Evolutionary conservation across 2,888 invertebrate genomes (phyloP).

Genomic region (Ariolimax columbianus): DNA sequence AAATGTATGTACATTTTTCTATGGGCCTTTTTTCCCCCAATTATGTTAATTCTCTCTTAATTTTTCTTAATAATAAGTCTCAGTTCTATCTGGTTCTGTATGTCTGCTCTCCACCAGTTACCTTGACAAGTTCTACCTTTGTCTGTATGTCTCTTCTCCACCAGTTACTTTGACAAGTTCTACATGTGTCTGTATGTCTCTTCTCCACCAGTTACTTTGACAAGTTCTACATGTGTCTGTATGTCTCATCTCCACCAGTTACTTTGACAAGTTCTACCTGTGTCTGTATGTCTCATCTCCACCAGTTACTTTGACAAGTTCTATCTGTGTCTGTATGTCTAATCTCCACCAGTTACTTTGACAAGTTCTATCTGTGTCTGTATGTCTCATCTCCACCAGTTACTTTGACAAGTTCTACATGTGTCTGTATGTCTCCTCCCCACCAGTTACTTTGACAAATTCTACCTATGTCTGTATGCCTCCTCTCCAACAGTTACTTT

Average conservation of each 20-base stretch:
- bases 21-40: no score
- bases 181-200: neutral
- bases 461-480: conserved; percentile 55
- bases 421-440: neutral
- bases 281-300: neutral
- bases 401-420: neutral
- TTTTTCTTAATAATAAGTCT: no score
- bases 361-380: neutral
- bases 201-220: neutral
- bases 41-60: no score
- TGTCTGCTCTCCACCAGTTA: neutral
- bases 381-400: neutral
- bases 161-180: neutral
- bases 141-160: neutral
- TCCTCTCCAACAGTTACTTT: conserved; percentile 58
- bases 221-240: neutral
- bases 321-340: neutral
- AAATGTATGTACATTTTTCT: no score
- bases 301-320: neutral
- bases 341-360: neutral
- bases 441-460: conserved; percentile 58
- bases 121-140: neutral
- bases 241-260: neutral
- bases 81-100: no score
- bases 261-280: neutral